These are phyloP conservation scores for Glyphotaelius pellucidus DNA, from an alignment of 2,888 invertebrate species.

Conservation along the genomic window DNA sequence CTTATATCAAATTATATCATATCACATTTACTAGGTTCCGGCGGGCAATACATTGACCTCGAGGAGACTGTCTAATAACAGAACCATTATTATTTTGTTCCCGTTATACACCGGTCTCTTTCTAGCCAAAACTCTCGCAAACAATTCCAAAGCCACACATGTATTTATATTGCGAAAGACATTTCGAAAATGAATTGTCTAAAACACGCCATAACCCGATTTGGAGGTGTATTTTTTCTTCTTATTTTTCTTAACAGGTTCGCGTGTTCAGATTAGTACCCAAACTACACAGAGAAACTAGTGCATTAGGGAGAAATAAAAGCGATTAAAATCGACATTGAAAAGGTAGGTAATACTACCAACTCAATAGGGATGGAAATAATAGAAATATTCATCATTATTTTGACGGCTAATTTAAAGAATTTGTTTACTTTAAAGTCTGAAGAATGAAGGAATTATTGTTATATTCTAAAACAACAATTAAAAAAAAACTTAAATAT, in stretches of 20 bases:
- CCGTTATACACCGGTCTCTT: background rate
- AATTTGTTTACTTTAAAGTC: too few relatives aligned
- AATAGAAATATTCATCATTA: background rate
- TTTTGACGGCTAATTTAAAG: background rate
- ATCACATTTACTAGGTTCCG: background rate
- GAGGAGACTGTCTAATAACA: conserved; percentile 4
- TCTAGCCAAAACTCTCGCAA: background rate
- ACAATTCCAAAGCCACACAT: background rate
- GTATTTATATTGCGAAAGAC: conserved; percentile 9
- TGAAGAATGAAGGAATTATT: too few relatives aligned
- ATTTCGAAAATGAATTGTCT: conserved; percentile 19
- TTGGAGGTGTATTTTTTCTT: background rate
- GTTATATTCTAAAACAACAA: too few relatives aligned
- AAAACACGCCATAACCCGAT: conserved; percentile 15
- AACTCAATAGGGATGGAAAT: background rate
- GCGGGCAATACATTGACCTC: background rate
- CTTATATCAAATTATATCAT: background rate
- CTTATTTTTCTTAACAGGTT: background rate
- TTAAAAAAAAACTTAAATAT: too few relatives aligned
- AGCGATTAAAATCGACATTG: background rate
- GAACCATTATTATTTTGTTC: background rate
- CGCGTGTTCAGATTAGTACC: conserved; percentile 2
- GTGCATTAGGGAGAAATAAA: background rate
- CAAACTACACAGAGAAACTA: background rate
- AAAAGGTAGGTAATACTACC: background rate